Evolutionary conservation across 2,888 invertebrate genomes (phyloP).

Genomic region (Dichetophora obliterata): DNA sequence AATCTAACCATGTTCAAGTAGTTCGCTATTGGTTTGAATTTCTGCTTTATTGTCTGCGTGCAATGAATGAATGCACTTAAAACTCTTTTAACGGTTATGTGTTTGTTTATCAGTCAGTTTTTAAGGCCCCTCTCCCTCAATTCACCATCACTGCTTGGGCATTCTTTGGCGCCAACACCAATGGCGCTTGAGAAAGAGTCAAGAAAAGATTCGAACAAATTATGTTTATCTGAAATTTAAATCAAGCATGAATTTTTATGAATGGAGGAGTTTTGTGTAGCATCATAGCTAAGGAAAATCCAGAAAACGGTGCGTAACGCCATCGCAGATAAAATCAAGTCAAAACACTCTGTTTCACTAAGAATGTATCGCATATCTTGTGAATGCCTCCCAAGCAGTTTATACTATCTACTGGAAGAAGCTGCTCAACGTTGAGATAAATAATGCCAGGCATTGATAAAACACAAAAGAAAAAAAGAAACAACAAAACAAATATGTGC

Average conservation of each 20-base stretch:
- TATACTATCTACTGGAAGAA: no score
- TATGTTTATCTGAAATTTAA: slow-evolving; percentile 21
- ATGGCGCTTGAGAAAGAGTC: background rate
- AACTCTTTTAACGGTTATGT: slow-evolving; percentile 21
- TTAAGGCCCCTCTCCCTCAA: background rate
- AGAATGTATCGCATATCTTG: background rate
- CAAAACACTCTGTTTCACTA: background rate
- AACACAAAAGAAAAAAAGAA: background rate
- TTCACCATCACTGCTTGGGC: background rate
- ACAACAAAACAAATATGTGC: slow-evolving; percentile 1
- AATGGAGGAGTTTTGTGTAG: background rate
- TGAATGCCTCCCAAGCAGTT: background rate
- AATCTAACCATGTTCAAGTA: background rate
- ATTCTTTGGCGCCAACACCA: background rate
- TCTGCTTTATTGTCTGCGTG: background rate
- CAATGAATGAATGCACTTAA: background rate
- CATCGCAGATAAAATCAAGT: background rate
- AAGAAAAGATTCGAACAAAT: background rate
- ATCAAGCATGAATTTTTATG: slow-evolving; percentile 3
- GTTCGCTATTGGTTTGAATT: background rate
- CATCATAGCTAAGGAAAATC: background rate
- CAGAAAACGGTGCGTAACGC: slow-evolving; percentile 14
- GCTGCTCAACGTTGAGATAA: background rate
- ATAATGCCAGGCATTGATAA: background rate
- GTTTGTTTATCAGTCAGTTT: background rate